phyloP scores from a whole-genome alignment of 2,888 invertebrate genomes.

The Hydrotaea cyrtoneurina region DNA sequence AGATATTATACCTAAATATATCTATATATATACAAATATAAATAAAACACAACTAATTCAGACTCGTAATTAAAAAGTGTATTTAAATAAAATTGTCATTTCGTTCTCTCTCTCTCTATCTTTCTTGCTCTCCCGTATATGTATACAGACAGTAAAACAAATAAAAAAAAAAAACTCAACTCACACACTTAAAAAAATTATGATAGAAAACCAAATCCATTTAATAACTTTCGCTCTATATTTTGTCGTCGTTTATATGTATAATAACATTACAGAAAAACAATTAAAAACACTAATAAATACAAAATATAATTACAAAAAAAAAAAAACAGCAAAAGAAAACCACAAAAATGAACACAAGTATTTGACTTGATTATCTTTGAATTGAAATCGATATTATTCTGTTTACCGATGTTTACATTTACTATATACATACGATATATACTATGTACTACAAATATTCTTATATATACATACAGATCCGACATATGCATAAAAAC shows the following conservation, averaged over 20 bases:
- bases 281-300: slow-evolving; percentile 12
- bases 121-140: slow-evolving; percentile 32
- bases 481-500: slow-evolving; percentile 18
- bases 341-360: slow-evolving; percentile 37
- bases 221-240: slow-evolving; percentile 44
- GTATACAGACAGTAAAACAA: slow-evolving; percentile 37
- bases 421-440: slow-evolving; percentile 37
- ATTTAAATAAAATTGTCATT: slow-evolving; percentile 35
- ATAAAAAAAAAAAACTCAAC: not conserved
- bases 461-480: slow-evolving; percentile 17
- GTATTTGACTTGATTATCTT: slow-evolving; percentile 60
- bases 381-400: slow-evolving; percentile 44
- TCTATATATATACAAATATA: not conserved
- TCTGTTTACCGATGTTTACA: slow-evolving; percentile 63
- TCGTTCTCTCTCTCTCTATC: slow-evolving; percentile 2
- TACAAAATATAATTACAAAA: no score
- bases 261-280: slow-evolving; percentile 37
- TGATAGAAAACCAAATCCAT: slow-evolving; percentile 26
- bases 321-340: slow-evolving; percentile 6
- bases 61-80: slow-evolving; percentile 44
- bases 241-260: slow-evolving; percentile 66
- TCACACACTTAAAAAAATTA: slow-evolving; percentile 38
- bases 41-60: slow-evolving; percentile 32
- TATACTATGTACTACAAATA: slow-evolving; percentile 10
- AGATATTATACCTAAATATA: slow-evolving; percentile 27